phyloP scores from a whole-genome alignment of 2,888 invertebrate genomes.

The Acanthosepion lycidas region DNA sequence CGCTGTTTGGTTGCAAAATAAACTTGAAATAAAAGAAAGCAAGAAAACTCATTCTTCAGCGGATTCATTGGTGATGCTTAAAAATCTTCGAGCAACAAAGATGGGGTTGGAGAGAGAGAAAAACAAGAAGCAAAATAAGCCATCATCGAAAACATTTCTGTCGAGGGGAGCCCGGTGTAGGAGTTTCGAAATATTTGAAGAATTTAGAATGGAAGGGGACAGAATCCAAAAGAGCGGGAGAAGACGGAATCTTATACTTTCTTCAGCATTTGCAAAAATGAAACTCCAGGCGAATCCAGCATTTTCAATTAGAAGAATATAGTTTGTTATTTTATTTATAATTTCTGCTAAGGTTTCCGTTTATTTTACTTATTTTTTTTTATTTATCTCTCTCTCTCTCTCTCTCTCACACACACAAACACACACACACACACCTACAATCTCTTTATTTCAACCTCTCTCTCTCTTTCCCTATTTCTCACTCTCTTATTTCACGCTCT shows the following conservation, averaged over 20 bases:
- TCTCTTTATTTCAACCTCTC: no score
- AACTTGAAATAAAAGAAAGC: background rate
- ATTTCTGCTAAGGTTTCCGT: no score
- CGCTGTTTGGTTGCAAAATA: background rate
- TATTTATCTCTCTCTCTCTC: no score
- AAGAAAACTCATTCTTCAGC: background rate
- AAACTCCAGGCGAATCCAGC: background rate
- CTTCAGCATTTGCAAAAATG: background rate
- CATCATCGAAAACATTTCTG: background rate
- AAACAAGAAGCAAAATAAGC: background rate
- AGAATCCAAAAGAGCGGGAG: background rate
- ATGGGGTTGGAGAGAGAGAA: background rate
- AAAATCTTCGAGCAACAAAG: background rate
- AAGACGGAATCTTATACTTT: background rate
- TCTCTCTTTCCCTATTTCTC: no score
- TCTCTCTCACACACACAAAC: no score
- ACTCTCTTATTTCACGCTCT: no score
- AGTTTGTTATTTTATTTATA: background rate
- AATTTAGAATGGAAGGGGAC: background rate
- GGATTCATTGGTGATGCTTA: background rate
- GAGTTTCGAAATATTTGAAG: conserved; percentile 8
- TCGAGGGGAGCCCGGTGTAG: background rate
- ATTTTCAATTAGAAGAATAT: background rate
- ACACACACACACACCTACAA: no score
- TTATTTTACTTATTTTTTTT: no score